Evolutionary conservation across 2,888 invertebrate genomes (phyloP).

Genomic region (Volucella inanis): DNA sequence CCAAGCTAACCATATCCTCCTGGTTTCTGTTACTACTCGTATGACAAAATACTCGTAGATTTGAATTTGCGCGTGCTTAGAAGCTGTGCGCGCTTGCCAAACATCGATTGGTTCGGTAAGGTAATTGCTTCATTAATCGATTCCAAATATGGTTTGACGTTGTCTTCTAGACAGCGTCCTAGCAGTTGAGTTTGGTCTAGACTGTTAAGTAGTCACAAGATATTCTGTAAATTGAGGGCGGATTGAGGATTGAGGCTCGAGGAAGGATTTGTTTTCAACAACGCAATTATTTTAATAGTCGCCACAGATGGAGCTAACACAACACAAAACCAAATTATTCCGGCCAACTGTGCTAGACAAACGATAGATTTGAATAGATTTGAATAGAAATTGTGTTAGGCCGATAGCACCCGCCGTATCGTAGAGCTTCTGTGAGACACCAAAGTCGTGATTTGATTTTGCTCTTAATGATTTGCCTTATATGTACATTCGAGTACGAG

Average conservation of each 20-base stretch:
- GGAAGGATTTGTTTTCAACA: conserved; percentile 70
- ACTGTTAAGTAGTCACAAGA: conserved; percentile 22
- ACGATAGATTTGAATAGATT: conserved; percentile 70
- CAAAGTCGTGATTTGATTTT: conserved; percentile 73
- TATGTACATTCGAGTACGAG: conserved; percentile 5
- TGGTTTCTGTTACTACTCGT: background rate
- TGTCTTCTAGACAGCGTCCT: conserved; percentile 46
- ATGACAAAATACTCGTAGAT: conserved; percentile 44
- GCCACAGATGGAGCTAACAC: conserved; percentile 71
- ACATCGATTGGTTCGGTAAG: conserved; percentile 69
- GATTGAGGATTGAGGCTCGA: conserved; percentile 6
- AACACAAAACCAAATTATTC: conserved; percentile 63
- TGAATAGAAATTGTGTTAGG: conserved; percentile 62
- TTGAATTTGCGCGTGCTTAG: conserved; percentile 37
- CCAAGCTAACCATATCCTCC: background rate
- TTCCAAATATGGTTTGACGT: conserved; percentile 75
- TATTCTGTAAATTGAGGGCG: conserved; percentile 1
- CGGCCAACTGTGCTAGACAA: conserved; percentile 24
- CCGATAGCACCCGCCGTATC: conserved; percentile 8
- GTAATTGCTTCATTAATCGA: conserved; percentile 76
- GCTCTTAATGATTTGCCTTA: conserved; percentile 74
- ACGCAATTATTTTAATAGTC: conserved; percentile 75
- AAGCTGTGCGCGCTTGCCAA: conserved; percentile 43
- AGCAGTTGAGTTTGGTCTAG: conserved; percentile 40
- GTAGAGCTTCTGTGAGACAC: conserved; percentile 59